These are phyloP conservation scores for Phymanthus crucifer DNA, from an alignment of 92 coral and sea anemone species.

Conservation along the genomic window DNA sequence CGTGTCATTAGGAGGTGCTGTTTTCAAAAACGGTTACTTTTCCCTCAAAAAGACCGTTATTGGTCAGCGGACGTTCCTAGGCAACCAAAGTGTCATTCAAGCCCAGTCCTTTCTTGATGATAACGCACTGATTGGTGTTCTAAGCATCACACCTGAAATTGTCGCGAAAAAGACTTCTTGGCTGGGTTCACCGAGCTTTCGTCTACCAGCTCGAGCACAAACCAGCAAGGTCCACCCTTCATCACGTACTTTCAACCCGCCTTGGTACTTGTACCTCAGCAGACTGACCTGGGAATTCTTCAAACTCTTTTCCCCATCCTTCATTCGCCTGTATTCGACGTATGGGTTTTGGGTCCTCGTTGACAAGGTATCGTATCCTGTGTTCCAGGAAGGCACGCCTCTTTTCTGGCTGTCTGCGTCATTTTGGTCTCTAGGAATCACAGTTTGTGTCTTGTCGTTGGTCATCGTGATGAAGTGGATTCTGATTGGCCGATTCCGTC, in stretches of 20 bases:
- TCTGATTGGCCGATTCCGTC: conserved; percentile 24
- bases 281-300: conserved; percentile 21
- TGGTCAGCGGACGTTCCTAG: conserved; percentile 18
- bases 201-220: conserved; percentile 15
- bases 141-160: conserved; percentile 20
- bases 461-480: conserved; percentile 15
- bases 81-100: conserved; percentile 5
- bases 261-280: conserved; percentile 15
- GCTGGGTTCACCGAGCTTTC: conserved; percentile 24
- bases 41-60: neutral
- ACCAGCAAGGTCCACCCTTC: conserved; percentile 3
- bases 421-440: conserved; percentile 5
- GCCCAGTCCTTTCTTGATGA: conserved; percentile 9
- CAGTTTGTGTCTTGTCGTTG: neutral
- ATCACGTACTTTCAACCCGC: conserved; percentile 30
- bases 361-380: conserved; percentile 7
- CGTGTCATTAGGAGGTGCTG: conserved; percentile 24
- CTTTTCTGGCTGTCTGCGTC: conserved; percentile 17
- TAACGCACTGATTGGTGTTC: conserved; percentile 14
- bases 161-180: conserved; percentile 13
- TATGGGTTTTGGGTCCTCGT: conserved; percentile 13
- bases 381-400: conserved; percentile 1
- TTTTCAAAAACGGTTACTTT: conserved; percentile 2
- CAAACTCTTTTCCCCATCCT: conserved; percentile 7
- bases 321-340: conserved; percentile 1